These are phyloP conservation scores for Paramormyrops hopkinsi DNA, from an alignment of 2,797 vertebrate species.

Conservation along the genomic window DNA sequence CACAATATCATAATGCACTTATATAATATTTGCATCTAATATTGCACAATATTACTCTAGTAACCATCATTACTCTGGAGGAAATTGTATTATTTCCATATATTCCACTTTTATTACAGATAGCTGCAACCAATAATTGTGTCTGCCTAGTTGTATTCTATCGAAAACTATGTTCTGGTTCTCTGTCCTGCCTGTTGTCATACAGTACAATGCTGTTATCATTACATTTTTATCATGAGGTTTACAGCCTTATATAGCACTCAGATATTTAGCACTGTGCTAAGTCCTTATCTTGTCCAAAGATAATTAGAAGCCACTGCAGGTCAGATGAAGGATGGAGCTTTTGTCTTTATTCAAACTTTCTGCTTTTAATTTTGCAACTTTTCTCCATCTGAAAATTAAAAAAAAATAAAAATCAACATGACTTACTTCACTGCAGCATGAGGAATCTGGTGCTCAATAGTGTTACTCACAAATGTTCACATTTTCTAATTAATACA, in stretches of 20 bases:
- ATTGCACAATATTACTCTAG: neutral
- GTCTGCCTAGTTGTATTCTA: neutral
- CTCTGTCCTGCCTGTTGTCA: neutral
- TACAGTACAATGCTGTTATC: neutral
- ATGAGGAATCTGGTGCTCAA: neutral
- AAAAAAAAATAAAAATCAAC: neutral
- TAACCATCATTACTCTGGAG: neutral
- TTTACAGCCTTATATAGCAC: neutral
- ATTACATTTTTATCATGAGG: neutral
- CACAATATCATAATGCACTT: neutral
- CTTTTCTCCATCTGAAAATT: neutral
- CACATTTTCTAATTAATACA: neutral
- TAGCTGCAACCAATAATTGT: neutral
- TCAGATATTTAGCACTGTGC: neutral
- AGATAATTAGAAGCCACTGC: constrained; percentile 7
- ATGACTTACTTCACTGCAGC: neutral
- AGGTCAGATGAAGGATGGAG: neutral
- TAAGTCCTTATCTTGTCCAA: constrained; percentile 12
- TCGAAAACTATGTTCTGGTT: neutral
- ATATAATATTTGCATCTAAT: neutral
- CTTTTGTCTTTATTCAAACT: neutral
- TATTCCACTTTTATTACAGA: neutral
- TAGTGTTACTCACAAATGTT: neutral
- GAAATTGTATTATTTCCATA: neutral
- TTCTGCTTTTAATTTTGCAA: neutral